A percentile compares a stretch with the other conserved stretches of the same genome.
Evolutionary conservation across 2,888 invertebrate genomes (phyloP).

Genomic region (Agrypnus murinus): DNA sequence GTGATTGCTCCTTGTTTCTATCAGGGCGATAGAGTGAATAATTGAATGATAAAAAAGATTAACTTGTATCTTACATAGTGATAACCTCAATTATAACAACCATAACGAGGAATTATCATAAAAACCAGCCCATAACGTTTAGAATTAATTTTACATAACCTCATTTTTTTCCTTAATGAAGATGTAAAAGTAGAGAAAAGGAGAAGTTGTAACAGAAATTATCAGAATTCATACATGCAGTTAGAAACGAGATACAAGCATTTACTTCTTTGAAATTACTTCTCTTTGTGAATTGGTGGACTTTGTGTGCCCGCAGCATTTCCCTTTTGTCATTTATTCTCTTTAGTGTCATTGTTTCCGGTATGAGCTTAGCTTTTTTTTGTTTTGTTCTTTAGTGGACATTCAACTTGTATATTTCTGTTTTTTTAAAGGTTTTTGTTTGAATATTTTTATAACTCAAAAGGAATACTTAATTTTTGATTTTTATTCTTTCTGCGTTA

Average conservation of each 20-base stretch:
- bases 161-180: neutral
- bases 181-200: too few relatives aligned
- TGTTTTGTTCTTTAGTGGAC: conserved; percentile 27
- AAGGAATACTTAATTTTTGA: too few relatives aligned
- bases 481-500: too few relatives aligned
- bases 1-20: conserved; percentile 18
- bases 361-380: conserved; percentile 37
- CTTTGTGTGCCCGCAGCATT: conserved; percentile 46
- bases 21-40: conserved; percentile 14
- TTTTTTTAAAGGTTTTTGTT: neutral
- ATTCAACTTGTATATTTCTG: conserved; percentile 18
- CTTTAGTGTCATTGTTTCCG: conserved; percentile 45
- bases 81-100: conserved; percentile 13
- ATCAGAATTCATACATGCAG: too few relatives aligned
- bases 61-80: too few relatives aligned
- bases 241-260: conserved; percentile 3
- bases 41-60: conserved; percentile 1
- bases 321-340: conserved; percentile 44
- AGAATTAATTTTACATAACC: conserved; percentile 1
- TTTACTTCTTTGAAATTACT: conserved; percentile 53
- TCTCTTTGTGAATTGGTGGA: conserved; percentile 48
- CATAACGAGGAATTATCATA: conserved; percentile 13
- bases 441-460: too few relatives aligned
- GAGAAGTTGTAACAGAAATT: too few relatives aligned
- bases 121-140: too few relatives aligned